phyloP scores from a whole-genome alignment of 2,113 vertebrate species.

The Nestor notabilis region DNA sequence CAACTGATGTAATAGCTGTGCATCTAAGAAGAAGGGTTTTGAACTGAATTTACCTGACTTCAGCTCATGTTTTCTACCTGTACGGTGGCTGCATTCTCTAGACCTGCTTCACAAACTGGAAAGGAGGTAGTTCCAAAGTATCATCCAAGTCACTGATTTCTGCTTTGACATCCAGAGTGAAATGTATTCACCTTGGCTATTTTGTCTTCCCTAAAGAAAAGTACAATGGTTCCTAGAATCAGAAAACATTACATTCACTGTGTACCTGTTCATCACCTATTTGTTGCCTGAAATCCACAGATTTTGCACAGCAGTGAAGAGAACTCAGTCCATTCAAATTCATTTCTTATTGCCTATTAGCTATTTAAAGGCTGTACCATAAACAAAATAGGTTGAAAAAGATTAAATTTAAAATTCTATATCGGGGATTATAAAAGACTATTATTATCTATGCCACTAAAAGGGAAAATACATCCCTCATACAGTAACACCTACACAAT shows the following conservation, averaged over 20 bases:
- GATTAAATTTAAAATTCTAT: conserved; percentile 18
- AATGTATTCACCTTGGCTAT: neutral
- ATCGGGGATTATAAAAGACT: conserved; percentile 14
- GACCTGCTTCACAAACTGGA: neutral
- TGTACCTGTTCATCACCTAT: neutral
- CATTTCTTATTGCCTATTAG: neutral
- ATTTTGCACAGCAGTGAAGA: neutral
- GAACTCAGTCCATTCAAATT: neutral
- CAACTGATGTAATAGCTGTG: neutral
- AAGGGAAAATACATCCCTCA: neutral
- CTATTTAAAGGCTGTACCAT: neutral
- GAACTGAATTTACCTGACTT: neutral
- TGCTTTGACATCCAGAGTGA: neutral
- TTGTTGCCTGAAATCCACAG: neutral
- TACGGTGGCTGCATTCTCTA: neutral
- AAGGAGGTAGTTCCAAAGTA: neutral
- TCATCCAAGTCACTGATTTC: rapidly evolving
- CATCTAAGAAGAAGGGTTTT: neutral
- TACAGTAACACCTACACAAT: neutral
- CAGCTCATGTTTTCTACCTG: neutral
- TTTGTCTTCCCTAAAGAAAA: neutral
- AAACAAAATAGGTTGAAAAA: conserved; percentile 24
- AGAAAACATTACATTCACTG: neutral
- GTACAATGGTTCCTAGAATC: neutral
- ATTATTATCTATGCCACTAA: conserved; percentile 43